phyloP scores from a whole-genome alignment of 1,140 invertebrate species.

The Spodoptera litura region DNA sequence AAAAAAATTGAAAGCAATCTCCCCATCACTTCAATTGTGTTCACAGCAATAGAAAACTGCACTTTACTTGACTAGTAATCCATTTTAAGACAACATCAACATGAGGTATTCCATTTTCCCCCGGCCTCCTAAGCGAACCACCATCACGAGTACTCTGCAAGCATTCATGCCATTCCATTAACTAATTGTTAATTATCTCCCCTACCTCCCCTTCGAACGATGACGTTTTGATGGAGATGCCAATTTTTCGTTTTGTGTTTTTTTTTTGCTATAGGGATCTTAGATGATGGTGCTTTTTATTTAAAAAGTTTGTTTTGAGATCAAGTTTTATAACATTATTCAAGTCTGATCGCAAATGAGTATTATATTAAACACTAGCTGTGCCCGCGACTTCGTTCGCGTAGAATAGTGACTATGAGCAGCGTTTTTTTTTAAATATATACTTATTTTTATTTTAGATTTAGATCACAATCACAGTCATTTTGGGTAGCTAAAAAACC shows the following conservation, averaged over 20 bases:
- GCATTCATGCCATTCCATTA: conserved; percentile 66
- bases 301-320: conserved; percentile 2
- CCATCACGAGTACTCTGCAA: conserved; percentile 54
- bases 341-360: conserved; percentile 25
- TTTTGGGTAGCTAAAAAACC: too few species aligned
- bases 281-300: conserved; percentile 31
- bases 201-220: conserved; percentile 51
- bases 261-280: conserved; percentile 26
- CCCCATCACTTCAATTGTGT: conserved; percentile 14
- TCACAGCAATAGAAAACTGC: conserved; percentile 25
- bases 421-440: too few species aligned
- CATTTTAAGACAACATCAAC: conserved; percentile 46
- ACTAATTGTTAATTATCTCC: conserved; percentile 74
- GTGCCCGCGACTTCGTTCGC: too few species aligned
- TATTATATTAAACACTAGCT: too few species aligned
- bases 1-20: conserved; percentile 16
- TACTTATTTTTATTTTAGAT: too few species aligned
- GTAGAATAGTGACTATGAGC: too few species aligned
- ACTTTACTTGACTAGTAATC: conserved; percentile 38
- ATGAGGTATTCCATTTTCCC: conserved; percentile 40
- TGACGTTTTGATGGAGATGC: conserved; percentile 67
- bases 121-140: conserved; percentile 26
- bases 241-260: conserved; percentile 60
- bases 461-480: too few species aligned
- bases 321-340: conserved; percentile 41